Percentiles rank a stretch among this genome's conserved stretches.
Evolutionary conservation across 2,797 vertebrate genomes (phyloP).

Genomic region (Mormyrops boulengeri): DNA sequence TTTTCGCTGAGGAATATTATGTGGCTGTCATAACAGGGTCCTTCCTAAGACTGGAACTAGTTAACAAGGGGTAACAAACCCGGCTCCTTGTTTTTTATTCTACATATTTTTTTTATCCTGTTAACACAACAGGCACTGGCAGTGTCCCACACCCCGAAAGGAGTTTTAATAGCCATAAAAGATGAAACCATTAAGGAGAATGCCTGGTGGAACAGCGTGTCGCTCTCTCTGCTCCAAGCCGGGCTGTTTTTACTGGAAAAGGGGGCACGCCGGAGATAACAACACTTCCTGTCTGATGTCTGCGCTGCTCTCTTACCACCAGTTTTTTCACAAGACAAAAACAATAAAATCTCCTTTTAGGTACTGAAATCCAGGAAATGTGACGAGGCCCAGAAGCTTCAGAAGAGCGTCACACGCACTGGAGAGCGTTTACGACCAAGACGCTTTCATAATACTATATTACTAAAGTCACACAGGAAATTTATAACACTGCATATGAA

Average conservation of each 20-base stretch:
- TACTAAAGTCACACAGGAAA: background rate
- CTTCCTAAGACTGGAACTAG: background rate
- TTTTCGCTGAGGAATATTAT: background rate
- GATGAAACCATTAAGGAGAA: background rate
- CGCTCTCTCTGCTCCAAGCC: background rate
- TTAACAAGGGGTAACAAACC: background rate
- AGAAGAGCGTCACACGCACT: background rate
- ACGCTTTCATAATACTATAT: background rate
- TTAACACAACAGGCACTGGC: background rate
- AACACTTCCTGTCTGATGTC: conserved; percentile 44
- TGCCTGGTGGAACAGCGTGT: background rate
- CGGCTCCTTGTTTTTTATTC: background rate
- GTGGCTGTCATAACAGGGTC: background rate
- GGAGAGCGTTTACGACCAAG: background rate
- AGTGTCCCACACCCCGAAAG: background rate
- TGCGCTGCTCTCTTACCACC: conserved; percentile 31
- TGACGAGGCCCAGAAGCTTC: background rate
- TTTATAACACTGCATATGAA: background rate
- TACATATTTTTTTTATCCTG: background rate
- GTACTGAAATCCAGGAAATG: conserved; percentile 33
- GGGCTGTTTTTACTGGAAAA: conserved; percentile 2
- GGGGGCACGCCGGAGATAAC: conserved; percentile 1
- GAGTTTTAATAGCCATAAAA: background rate
- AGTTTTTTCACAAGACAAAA: conserved; percentile 5
- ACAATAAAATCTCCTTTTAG: conserved; percentile 15